These are phyloP conservation scores for Enteromius viviparus DNA, from an alignment of 2,797 vertebrate species.

Conservation along the genomic window DNA sequence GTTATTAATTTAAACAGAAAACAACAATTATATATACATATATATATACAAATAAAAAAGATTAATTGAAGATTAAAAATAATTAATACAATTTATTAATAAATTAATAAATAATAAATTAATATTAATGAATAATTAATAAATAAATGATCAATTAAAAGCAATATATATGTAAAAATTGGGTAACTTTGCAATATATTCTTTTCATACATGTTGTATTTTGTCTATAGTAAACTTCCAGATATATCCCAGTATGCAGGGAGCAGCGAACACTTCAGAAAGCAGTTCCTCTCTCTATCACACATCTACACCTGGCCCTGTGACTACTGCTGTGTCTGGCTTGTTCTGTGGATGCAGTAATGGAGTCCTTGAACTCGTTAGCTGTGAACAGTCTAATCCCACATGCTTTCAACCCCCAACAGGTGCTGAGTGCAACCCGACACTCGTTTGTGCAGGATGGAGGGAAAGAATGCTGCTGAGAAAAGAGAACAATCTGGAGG, in stretches of 20 bases:
- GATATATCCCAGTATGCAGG: neutral
- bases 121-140: too few relatives aligned
- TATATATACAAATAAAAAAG: too few relatives aligned
- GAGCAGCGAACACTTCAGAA: neutral
- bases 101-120: too few relatives aligned
- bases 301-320: slow-evolving; percentile 34
- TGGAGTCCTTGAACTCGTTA: slow-evolving; percentile 59
- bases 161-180: too few relatives aligned
- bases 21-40: too few relatives aligned
- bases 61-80: neutral
- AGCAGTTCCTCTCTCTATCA: slow-evolving; percentile 31
- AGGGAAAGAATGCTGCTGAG: slow-evolving; percentile 45
- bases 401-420: slow-evolving; percentile 59
- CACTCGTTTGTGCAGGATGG: slow-evolving; percentile 48
- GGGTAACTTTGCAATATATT: neutral
- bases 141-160: too few relatives aligned
- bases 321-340: slow-evolving; percentile 43
- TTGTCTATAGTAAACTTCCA: slow-evolving; percentile 6
- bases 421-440: slow-evolving; percentile 61
- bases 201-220: neutral
- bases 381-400: slow-evolving; percentile 53
- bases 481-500: slow-evolving; percentile 56
- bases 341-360: slow-evolving; percentile 41
- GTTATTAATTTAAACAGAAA: too few relatives aligned
- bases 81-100: neutral